These are phyloP conservation scores for Karalla daura DNA, from an alignment of 2,797 vertebrate genomes.

Conservation along the genomic window DNA sequence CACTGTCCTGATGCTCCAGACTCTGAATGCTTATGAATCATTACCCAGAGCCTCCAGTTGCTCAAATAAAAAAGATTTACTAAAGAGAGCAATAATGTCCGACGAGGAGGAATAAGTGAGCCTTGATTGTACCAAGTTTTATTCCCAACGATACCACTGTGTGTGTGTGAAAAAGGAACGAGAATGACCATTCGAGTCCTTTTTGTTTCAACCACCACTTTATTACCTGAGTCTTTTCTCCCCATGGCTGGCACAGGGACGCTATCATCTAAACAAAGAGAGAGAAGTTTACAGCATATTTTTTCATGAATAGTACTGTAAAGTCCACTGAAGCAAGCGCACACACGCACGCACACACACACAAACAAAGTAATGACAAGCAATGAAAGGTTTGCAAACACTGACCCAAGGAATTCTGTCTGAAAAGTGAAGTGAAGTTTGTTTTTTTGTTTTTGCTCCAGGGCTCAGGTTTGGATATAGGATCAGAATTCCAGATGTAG, in stretches of 20 bases:
- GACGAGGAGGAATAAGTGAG: not conserved
- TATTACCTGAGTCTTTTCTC: conserved; percentile 99
- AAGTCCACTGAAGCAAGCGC: conserved; percentile 77
- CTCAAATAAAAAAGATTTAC: conserved; percentile 41
- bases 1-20: conserved; percentile 26
- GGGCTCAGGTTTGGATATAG: not conserved
- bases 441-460: not conserved
- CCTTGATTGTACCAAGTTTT: too few relatives aligned
- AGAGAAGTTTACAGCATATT: conserved; percentile 87
- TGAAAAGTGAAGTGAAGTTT: conserved; percentile 5
- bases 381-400: conserved; percentile 51
- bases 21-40: conserved; percentile 11
- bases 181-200: not conserved
- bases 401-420: conserved; percentile 48
- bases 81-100: conserved; percentile 33
- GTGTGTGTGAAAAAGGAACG: not conserved
- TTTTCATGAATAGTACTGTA: conserved; percentile 84
- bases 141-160: not conserved
- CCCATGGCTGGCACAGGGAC: conserved; percentile 87
- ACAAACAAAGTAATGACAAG: conserved; percentile 43
- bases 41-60: too few relatives aligned
- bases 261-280: conserved; percentile 95
- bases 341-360: conserved; percentile 54
- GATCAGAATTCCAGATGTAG: conserved; percentile 52
- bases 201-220: conserved; percentile 45